Conservation (phyloP, 2,113 vertebrate species). For the Lophius piscatorius region DNA sequence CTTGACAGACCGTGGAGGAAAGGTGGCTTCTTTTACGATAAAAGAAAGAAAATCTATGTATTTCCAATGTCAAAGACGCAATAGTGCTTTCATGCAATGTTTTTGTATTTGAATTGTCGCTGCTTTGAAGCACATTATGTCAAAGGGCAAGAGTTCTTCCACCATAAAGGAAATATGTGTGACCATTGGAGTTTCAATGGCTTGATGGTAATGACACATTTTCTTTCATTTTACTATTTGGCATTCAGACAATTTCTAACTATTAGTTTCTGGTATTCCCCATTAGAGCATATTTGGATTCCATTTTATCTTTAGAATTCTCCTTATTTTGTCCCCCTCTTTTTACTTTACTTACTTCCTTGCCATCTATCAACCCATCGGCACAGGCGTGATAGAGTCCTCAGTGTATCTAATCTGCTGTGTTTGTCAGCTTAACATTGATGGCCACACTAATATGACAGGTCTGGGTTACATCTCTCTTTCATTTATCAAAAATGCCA, state of each 20-base stretch:
- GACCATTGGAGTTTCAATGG: constrained; percentile 4
- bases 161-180: constrained; percentile 8
- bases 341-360: not conserved
- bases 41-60: constrained; percentile 22
- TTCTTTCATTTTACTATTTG: no score
- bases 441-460: constrained; percentile 60
- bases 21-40: constrained; percentile 28
- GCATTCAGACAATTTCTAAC: no score
- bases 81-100: constrained; percentile 12
- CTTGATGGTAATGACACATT: not conserved
- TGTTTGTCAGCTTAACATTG: constrained; percentile 63
- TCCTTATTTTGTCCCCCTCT: not conserved
- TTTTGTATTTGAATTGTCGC: constrained; percentile 5
- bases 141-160: constrained; percentile 31
- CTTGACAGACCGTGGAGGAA: constrained; percentile 16
- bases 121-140: constrained; percentile 11
- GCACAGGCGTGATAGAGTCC: constrained; percentile 26
- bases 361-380: constrained; percentile 22
- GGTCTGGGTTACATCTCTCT: constrained; percentile 56
- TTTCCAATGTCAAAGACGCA: constrained; percentile 51
- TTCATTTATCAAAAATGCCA: constrained; percentile 28
- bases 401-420: constrained; percentile 40
- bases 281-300: not conserved
- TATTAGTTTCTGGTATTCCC: no score
- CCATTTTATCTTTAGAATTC: not conserved